Percentiles rank a stretch among this genome's conserved stretches.
Evolutionary conservation across 2,888 invertebrate genomes (phyloP).

Genomic region (Argyresthia goedartella): DNA sequence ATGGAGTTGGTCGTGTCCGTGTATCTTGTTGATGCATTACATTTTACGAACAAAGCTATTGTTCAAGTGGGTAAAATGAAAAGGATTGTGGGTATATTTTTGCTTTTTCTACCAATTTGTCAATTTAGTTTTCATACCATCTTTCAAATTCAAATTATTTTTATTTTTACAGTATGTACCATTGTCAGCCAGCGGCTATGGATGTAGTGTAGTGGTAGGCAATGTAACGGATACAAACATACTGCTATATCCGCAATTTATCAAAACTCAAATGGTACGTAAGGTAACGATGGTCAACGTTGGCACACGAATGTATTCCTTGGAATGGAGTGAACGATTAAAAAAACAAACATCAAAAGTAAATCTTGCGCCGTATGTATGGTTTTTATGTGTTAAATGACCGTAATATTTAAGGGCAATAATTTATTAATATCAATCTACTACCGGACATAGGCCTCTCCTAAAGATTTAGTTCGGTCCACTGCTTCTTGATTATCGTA

Average conservation of each 20-base stretch:
- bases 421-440: too few species aligned
- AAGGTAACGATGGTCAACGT: constrained; percentile 66
- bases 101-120: background rate
- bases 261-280: constrained; percentile 52
- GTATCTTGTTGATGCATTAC: constrained; percentile 47
- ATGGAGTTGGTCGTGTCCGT: constrained; percentile 31
- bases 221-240: constrained; percentile 72
- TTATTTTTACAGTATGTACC: constrained; percentile 37
- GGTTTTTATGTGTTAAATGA: background rate
- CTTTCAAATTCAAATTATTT: background rate
- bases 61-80: constrained; percentile 55
- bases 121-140: too few species aligned
- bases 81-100: constrained; percentile 43
- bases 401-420: too few species aligned
- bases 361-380: constrained; percentile 37
- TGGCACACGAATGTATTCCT: constrained; percentile 61
- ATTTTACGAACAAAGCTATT: constrained; percentile 51
- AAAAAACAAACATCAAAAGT: constrained; percentile 41
- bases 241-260: constrained; percentile 74
- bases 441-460: too few species aligned
- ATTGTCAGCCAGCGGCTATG: constrained; percentile 72
- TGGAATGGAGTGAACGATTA: constrained; percentile 63
- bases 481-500: background rate
- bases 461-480: background rate
- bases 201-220: constrained; percentile 75